phyloP scores from a whole-genome alignment of 2,888 invertebrate species.

The Heterodera filipjevi region DNA sequence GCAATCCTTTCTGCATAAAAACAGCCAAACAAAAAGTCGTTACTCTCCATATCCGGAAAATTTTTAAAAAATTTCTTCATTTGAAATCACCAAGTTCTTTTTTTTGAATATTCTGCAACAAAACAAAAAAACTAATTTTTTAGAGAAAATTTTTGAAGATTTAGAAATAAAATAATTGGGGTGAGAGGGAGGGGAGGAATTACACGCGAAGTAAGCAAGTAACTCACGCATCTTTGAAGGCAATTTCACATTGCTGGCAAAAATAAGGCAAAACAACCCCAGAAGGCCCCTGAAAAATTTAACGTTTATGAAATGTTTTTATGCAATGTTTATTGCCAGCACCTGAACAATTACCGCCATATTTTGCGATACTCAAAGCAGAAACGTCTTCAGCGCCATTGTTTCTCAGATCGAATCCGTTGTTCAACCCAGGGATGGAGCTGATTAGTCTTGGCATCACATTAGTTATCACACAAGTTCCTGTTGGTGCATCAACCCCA shows the following conservation, averaged over 20 bases:
- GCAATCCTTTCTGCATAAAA: too few relatives aligned
- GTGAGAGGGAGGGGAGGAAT: too few relatives aligned
- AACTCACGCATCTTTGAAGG: slow-evolving; percentile 46
- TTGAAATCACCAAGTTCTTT: too few relatives aligned
- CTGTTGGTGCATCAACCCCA: background rate
- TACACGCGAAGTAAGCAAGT: too few relatives aligned
- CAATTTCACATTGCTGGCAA: slow-evolving; percentile 52
- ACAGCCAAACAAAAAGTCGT: too few relatives aligned
- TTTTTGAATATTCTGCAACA: too few relatives aligned
- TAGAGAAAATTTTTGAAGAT: too few relatives aligned
- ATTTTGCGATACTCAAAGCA: background rate
- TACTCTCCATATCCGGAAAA: too few relatives aligned
- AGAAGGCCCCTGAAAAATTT: background rate
- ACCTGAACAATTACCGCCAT: background rate
- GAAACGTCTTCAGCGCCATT: background rate
- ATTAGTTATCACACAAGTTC: slow-evolving; percentile 3
- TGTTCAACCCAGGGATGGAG: slow-evolving; percentile 9
- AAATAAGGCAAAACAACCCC: slow-evolving; percentile 33
- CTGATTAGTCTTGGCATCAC: background rate
- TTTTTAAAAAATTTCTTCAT: too few relatives aligned
- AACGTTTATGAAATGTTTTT: background rate
- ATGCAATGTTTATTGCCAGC: too few relatives aligned
- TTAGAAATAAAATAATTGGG: too few relatives aligned
- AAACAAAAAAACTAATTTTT: too few relatives aligned
- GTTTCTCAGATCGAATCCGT: background rate